Evolutionary conservation across 2,113 vertebrate genomes (phyloP).

Genomic region (Elaphurus davidianus): DNA sequence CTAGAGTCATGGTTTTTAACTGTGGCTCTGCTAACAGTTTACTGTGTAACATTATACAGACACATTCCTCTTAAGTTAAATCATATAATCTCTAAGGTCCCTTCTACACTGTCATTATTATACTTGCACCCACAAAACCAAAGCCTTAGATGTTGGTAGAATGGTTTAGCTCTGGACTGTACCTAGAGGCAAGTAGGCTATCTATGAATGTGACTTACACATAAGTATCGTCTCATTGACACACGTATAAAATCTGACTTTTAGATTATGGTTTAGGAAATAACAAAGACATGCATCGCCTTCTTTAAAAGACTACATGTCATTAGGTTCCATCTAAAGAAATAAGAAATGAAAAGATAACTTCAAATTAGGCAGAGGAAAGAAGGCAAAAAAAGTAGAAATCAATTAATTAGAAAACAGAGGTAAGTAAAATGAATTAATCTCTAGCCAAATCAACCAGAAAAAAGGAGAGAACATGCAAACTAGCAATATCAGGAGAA

Average conservation of each 20-base stretch:
- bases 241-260: background rate
- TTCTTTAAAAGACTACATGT: background rate
- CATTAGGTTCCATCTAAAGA: background rate
- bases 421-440: background rate
- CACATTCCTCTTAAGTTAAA: background rate
- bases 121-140: background rate
- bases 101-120: background rate
- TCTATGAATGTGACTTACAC: background rate
- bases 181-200: background rate
- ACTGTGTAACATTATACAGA: background rate
- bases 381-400: background rate
- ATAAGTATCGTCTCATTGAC: background rate
- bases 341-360: background rate
- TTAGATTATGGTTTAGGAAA: background rate
- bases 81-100: background rate
- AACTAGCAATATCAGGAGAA: background rate
- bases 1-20: background rate
- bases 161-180: background rate
- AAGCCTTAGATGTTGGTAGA: background rate
- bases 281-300: background rate
- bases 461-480: background rate
- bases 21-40: background rate
- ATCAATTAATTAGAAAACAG: background rate
- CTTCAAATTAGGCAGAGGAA: background rate
- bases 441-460: background rate